phyloP scores from a whole-genome alignment of 2,113 vertebrate species.

The Percina caprodes region DNA sequence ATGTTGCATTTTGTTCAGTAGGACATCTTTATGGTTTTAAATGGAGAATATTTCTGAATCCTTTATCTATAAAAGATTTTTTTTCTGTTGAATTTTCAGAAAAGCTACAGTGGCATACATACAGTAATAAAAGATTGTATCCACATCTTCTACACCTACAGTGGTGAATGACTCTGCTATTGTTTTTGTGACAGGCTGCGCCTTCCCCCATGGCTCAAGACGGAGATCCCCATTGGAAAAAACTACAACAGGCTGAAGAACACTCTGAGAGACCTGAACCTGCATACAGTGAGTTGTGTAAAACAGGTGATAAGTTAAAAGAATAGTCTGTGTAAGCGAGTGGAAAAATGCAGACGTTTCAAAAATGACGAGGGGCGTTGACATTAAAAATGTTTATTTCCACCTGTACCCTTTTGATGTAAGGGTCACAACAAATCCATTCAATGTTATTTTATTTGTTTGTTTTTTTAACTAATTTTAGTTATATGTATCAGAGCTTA shows the following conservation, averaged over 20 bases:
- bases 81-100: too few species aligned
- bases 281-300: conserved; percentile 90
- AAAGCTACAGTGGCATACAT: not conserved
- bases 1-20: not conserved
- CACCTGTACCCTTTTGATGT: not conserved
- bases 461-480: not conserved
- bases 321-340: not conserved
- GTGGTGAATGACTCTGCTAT: not conserved
- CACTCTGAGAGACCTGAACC: conserved; percentile 92
- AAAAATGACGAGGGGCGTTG: not conserved
- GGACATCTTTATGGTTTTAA: not conserved
- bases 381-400: not conserved
- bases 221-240: conserved; percentile 95
- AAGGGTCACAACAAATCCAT: not conserved
- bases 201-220: conserved; percentile 97
- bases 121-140: not conserved
- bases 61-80: too few species aligned
- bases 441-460: not conserved
- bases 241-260: conserved; percentile 96
- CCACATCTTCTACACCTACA: not conserved
- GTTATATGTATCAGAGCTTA: not conserved
- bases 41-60: too few species aligned
- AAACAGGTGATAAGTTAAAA: not conserved
- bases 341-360: not conserved
- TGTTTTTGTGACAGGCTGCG: conserved; percentile 84